These are phyloP conservation scores for Nemotelus pantherinus DNA, from an alignment of 2,888 invertebrate genomes.

Conservation along the genomic window DNA sequence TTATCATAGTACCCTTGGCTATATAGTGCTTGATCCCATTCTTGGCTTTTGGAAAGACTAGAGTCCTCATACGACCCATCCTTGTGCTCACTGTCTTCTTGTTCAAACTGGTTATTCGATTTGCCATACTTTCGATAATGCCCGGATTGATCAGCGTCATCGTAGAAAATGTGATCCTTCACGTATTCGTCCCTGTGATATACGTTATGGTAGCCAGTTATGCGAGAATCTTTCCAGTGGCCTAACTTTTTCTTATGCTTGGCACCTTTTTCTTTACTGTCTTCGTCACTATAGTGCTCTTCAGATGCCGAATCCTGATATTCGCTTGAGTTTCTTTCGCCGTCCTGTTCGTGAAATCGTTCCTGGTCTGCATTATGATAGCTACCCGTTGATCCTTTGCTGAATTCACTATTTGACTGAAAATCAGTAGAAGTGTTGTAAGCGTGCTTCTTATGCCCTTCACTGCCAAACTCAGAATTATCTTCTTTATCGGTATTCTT, in stretches of 20 bases:
- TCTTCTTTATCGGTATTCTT: not conserved
- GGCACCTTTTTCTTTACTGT: slow-evolving; percentile 30
- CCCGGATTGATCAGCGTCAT: slow-evolving; percentile 82
- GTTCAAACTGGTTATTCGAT: slow-evolving; percentile 77
- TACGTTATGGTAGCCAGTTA: slow-evolving; percentile 83
- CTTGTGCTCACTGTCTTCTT: slow-evolving; percentile 78
- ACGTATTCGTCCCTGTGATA: slow-evolving; percentile 87
- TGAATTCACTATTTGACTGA: slow-evolving; percentile 36
- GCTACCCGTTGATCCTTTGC: slow-evolving; percentile 41
- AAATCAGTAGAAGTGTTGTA: slow-evolving; percentile 38
- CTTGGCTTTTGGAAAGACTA: slow-evolving; percentile 76
- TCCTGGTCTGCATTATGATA: slow-evolving; percentile 31
- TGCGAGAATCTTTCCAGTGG: slow-evolving; percentile 81
- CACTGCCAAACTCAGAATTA: not conserved
- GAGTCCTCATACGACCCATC: slow-evolving; percentile 80
- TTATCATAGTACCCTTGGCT: slow-evolving; percentile 80
- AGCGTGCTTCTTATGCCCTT: slow-evolving; percentile 34
- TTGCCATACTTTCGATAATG: slow-evolving; percentile 80
- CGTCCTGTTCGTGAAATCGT: slow-evolving; percentile 28
- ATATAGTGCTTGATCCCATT: slow-evolving; percentile 79
- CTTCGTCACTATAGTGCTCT: slow-evolving; percentile 59
- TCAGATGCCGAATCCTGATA: slow-evolving; percentile 75
- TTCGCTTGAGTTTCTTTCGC: slow-evolving; percentile 61
- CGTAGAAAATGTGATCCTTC: slow-evolving; percentile 88
- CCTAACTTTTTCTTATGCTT: slow-evolving; percentile 75